These are phyloP conservation scores for Bos indicus DNA, from an alignment of 2,113 vertebrate species.

Conservation along the genomic window DNA sequence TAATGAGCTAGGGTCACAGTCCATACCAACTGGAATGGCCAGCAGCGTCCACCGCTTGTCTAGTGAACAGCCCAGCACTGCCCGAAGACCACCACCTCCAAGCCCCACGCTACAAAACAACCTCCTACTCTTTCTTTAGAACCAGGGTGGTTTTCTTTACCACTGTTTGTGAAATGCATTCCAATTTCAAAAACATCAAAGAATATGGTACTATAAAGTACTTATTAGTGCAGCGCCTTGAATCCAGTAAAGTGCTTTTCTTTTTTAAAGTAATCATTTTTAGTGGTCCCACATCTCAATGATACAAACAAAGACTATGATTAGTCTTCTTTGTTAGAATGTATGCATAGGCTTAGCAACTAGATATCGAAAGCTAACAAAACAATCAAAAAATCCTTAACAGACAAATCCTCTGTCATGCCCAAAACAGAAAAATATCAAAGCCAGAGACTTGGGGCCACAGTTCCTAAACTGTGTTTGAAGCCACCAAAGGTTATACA, in stretches of 20 bases:
- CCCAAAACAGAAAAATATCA: not conserved
- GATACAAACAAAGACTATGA: not conserved
- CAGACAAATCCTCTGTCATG: not conserved
- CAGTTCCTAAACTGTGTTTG: not conserved
- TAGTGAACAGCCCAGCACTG: not conserved
- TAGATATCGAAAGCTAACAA: not conserved
- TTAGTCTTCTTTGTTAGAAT: not conserved
- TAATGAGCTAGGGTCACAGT: not conserved
- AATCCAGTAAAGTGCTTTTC: not conserved
- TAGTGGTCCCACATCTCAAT: not conserved
- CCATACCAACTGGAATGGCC: not conserved
- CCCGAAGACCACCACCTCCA: not conserved
- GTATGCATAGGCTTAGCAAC: not conserved
- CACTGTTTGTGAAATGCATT: not conserved
- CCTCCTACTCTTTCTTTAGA: not conserved
- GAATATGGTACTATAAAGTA: not conserved
- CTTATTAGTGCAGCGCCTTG: not conserved
- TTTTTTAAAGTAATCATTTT: not conserved
- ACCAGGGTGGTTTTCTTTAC: not conserved
- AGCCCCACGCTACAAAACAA: not conserved
- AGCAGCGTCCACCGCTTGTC: not conserved
- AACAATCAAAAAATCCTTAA: not conserved
- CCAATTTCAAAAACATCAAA: conserved; percentile 23
- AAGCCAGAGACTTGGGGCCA: not conserved
- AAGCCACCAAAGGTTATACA: not conserved